phyloP scores from a whole-genome alignment of 2,797 vertebrate genomes.

The Scomberomorus guttatus region DNA sequence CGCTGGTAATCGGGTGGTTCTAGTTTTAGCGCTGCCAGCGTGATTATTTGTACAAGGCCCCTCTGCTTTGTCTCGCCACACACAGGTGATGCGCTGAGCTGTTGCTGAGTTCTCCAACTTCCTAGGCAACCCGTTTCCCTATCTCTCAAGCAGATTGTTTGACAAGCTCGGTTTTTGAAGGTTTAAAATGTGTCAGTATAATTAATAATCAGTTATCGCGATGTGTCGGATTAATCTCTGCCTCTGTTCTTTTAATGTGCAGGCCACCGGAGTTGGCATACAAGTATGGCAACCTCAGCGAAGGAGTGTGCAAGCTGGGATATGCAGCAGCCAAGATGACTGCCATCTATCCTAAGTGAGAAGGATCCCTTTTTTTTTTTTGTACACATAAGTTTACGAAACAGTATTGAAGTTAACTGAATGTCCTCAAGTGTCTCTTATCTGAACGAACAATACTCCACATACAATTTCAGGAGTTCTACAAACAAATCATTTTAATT shows the following conservation, averaged over 20 bases:
- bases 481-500: constrained; percentile 48
- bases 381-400: not conserved
- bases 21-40: constrained; percentile 54
- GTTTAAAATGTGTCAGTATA: constrained; percentile 47
- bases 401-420: not conserved
- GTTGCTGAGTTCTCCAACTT: constrained; percentile 52
- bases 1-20: constrained; percentile 69
- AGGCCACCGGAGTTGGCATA: constrained; percentile 91
- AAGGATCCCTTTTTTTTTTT: constrained; percentile 7
- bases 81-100: constrained; percentile 63
- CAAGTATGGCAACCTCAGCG: constrained; percentile 94
- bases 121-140: constrained; percentile 30
- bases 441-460: constrained; percentile 8
- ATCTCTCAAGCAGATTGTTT: constrained; percentile 62
- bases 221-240: constrained; percentile 49
- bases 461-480: constrained; percentile 21
- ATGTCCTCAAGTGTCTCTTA: not conserved
- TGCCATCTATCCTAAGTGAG: constrained; percentile 94
- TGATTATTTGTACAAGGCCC: constrained; percentile 79
- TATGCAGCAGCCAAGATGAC: constrained; percentile 94
- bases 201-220: constrained; percentile 54
- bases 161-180: constrained; percentile 57
- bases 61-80: constrained; percentile 72
- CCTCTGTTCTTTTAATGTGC: constrained; percentile 50
- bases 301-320: constrained; percentile 92